These are phyloP conservation scores for Cochlearius cochlearius DNA, from an alignment of 2,113 vertebrate species.

Conservation along the genomic window DNA sequence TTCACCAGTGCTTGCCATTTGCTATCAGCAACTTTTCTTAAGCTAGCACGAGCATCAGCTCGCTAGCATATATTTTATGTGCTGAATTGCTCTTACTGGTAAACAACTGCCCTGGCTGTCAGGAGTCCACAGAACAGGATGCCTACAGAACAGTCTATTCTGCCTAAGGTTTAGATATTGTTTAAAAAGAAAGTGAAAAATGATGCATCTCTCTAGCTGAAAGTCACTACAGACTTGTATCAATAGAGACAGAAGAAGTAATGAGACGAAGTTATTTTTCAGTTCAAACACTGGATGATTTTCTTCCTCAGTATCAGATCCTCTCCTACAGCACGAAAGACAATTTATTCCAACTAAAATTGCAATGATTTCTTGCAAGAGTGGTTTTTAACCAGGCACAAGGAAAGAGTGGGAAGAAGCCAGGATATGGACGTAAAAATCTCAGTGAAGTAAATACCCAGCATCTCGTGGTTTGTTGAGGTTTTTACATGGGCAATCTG, in stretches of 20 bases:
- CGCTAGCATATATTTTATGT: fast-evolving
- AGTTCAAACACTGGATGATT: not conserved
- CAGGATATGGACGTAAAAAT: not conserved
- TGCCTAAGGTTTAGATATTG: not conserved
- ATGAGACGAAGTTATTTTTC: not conserved
- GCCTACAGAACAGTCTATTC: not conserved
- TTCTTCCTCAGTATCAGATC: not conserved
- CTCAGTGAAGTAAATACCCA: not conserved
- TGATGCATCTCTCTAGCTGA: not conserved
- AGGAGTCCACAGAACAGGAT: not conserved
- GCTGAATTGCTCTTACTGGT: not conserved
- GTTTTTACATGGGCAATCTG: not conserved
- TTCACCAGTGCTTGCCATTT: not conserved
- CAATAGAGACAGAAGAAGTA: not conserved
- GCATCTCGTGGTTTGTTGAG: not conserved
- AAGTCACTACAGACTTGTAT: not conserved
- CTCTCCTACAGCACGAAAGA: not conserved
- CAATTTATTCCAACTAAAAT: not conserved
- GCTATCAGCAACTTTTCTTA: not conserved
- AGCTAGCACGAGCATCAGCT: not conserved
- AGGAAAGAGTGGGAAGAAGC: not conserved
- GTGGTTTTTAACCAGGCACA: not conserved
- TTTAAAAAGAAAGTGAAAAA: not conserved
- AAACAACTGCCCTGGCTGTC: not conserved
- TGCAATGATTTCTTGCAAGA: not conserved